Percentiles rank a stretch among this genome's conserved stretches.
Evolutionary conservation across 2,888 invertebrate genomes (phyloP).

Genomic region (Lycophotia porphyrea): DNA sequence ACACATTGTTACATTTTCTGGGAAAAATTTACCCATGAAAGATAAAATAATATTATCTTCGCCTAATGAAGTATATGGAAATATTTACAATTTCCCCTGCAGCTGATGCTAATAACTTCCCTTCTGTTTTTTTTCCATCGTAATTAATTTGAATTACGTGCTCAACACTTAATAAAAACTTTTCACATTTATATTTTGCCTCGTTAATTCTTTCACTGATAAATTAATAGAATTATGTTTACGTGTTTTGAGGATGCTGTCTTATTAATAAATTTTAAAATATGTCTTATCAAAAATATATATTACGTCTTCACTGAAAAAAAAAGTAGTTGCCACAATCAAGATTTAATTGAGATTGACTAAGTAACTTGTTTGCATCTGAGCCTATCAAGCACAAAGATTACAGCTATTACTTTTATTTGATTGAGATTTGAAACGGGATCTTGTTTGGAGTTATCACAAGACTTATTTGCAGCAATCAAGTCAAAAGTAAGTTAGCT

Average conservation of each 20-base stretch:
- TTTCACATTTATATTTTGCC: conserved; percentile 18
- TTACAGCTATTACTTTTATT: too few relatives aligned
- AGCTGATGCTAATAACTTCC: background rate
- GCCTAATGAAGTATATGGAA: background rate
- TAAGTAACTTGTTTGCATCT: too few relatives aligned
- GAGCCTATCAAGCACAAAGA: too few relatives aligned
- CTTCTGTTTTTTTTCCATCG: background rate
- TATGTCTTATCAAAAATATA: too few relatives aligned
- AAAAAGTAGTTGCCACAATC: too few relatives aligned
- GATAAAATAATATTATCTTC: background rate
- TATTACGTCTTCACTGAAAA: too few relatives aligned
- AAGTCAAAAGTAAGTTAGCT: too few relatives aligned
- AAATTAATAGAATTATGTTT: background rate
- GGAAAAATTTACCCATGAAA: background rate
- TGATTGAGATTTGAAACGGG: too few relatives aligned
- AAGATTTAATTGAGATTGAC: too few relatives aligned
- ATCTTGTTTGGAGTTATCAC: too few relatives aligned
- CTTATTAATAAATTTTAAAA: too few relatives aligned
- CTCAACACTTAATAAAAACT: conserved; percentile 68
- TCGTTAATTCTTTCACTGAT: conserved; percentile 21
- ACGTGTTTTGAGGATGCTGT: background rate
- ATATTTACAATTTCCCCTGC: background rate
- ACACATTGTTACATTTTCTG: background rate
- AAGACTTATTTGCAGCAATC: too few relatives aligned
- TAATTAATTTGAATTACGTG: conserved; percentile 75